Evolutionary conservation across 2,797 vertebrate genomes (phyloP).

Genomic region (Graptemys geographica): DNA sequence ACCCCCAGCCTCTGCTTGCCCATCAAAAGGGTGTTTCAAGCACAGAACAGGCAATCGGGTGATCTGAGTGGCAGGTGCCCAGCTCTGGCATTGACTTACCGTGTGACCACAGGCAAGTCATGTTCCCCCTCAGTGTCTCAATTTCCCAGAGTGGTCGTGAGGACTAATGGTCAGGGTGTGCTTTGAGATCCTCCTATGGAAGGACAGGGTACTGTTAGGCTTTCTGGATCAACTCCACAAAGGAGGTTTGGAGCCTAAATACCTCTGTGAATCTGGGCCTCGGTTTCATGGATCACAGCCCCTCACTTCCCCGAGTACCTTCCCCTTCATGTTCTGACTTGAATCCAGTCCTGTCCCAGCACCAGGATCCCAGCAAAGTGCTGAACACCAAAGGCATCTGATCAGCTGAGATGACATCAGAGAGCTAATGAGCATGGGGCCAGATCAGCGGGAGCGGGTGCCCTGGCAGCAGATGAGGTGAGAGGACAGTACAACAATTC

Average conservation of each 20-base stretch:
- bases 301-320: background rate
- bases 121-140: background rate
- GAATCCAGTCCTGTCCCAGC: background rate
- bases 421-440: slow-evolving; percentile 5
- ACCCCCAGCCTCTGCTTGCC: no score
- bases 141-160: background rate
- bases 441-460: slow-evolving; percentile 9
- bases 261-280: no score
- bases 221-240: fast-evolving
- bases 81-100: background rate
- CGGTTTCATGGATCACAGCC: background rate
- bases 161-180: background rate
- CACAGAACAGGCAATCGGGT: background rate
- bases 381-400: slow-evolving; percentile 16
- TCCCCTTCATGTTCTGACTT: background rate
- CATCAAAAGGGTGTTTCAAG: background rate
- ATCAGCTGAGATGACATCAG: slow-evolving; percentile 11
- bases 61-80: background rate
- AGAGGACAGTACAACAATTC: slow-evolving; percentile 51
- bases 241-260: no score
- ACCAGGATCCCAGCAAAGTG: background rate
- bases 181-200: background rate
- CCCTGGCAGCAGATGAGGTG: slow-evolving; percentile 49
- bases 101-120: background rate
- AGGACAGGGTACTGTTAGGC: background rate